Conservation (phyloP, 2,888 invertebrate species). For the Eucera pruinosa region DNA sequence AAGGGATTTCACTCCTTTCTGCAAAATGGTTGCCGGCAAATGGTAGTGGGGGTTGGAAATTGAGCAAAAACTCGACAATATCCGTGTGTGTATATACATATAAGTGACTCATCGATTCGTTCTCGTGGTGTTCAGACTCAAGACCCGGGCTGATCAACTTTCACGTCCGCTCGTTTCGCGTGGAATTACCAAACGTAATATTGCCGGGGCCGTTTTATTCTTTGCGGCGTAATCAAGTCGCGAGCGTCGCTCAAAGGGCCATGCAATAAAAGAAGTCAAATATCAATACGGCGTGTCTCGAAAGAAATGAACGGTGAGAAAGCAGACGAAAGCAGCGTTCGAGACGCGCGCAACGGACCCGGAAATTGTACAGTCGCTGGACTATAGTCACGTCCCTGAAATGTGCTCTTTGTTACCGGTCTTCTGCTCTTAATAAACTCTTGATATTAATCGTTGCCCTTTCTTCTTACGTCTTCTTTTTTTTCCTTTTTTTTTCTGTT, state of each 20-base stretch:
- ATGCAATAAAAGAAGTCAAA: slow-evolving; percentile 74
- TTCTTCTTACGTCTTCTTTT: not conserved
- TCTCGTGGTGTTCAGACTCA: slow-evolving; percentile 14
- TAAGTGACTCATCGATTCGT: slow-evolving; percentile 38
- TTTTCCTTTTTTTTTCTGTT: slow-evolving; percentile 39
- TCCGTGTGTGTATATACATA: slow-evolving; percentile 11
- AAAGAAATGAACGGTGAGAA: slow-evolving; percentile 63
- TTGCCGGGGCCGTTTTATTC: slow-evolving; percentile 52
- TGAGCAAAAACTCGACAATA: slow-evolving; percentile 20
- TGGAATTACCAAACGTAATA: slow-evolving; percentile 67
- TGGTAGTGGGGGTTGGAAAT: not conserved
- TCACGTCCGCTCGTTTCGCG: slow-evolving; percentile 44
- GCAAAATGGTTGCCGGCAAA: too few relatives aligned
- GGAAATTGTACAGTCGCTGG: slow-evolving; percentile 44
- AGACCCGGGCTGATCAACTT: slow-evolving; percentile 31
- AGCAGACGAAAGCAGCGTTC: not conserved
- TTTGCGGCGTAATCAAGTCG: slow-evolving; percentile 55
- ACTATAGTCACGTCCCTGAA: slow-evolving; percentile 50
- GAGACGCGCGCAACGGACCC: not conserved
- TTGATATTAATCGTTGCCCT: slow-evolving; percentile 69
- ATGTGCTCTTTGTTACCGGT: slow-evolving; percentile 63
- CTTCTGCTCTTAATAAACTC: slow-evolving; percentile 67
- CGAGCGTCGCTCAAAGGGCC: slow-evolving; percentile 57
- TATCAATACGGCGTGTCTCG: slow-evolving; percentile 70
- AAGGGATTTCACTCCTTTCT: too few relatives aligned